Evolutionary conservation across 2,113 vertebrate species (phyloP).

Genomic region (Strix uralensis): DNA sequence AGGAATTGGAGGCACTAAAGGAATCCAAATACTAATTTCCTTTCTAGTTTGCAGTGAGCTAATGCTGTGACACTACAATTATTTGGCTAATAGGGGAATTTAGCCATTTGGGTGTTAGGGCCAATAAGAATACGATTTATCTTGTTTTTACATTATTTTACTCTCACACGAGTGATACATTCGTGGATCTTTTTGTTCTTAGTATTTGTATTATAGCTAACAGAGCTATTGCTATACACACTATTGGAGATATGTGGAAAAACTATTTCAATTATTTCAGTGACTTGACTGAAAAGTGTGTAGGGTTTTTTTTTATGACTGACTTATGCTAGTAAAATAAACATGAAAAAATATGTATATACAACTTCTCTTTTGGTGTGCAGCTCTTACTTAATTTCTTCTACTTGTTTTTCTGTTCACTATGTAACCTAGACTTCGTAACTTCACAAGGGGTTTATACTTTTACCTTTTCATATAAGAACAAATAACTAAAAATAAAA

Average conservation of each 20-base stretch:
- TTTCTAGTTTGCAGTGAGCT: not conserved
- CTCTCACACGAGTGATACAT: not conserved
- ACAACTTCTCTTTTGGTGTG: not conserved
- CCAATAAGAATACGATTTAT: not conserved
- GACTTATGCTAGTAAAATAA: not conserved
- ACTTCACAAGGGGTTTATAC: not conserved
- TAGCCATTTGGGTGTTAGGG: not conserved
- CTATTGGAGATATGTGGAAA: not conserved
- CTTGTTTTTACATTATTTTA: not conserved
- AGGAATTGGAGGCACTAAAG: not conserved
- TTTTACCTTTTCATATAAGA: not conserved
- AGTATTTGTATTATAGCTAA: not conserved
- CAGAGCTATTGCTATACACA: not conserved
- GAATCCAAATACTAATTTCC: not conserved
- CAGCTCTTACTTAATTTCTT: not conserved
- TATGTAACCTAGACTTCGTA: not conserved
- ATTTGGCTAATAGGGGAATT: not conserved
- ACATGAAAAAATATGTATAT: not conserved
- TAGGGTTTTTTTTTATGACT: not conserved
- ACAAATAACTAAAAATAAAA: not conserved
- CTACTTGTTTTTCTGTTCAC: not conserved
- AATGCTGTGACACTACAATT: not conserved
- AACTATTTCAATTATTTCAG: not conserved
- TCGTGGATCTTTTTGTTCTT: not conserved
- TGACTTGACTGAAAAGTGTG: not conserved